phyloP scores from a whole-genome alignment of 2,888 invertebrate genomes.

The Drepanosiphum platanoidis region DNA sequence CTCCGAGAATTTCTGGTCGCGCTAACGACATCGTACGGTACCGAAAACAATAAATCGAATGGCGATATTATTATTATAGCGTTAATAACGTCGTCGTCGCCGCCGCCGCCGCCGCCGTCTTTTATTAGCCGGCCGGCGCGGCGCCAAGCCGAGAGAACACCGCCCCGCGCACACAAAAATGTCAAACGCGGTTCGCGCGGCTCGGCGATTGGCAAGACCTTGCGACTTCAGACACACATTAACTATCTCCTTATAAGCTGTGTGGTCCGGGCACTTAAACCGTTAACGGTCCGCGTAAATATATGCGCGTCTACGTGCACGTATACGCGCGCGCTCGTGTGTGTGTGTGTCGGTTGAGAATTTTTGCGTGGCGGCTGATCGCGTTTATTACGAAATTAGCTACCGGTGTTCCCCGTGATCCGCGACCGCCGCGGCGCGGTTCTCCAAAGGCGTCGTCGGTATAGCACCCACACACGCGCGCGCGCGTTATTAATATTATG shows the following conservation, averaged over 20 bases:
- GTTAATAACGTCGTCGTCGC: too few relatives aligned
- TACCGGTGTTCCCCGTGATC: constrained; percentile 54
- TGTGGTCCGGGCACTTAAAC: constrained; percentile 48
- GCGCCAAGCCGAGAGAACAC: not conserved
- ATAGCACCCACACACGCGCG: constrained; percentile 13
- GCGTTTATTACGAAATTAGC: constrained; percentile 47
- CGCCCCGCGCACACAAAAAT: not conserved
- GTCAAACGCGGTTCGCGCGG: not conserved
- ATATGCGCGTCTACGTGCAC: not conserved
- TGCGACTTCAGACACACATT: constrained; percentile 35
- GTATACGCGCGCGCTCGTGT: not conserved
- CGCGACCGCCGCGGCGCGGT: too few relatives aligned
- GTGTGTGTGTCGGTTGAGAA: not conserved
- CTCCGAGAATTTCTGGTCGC: too few relatives aligned
- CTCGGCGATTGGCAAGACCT: constrained; percentile 37
- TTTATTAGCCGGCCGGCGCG: not conserved
- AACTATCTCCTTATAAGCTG: constrained; percentile 60
- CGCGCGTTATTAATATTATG: too few relatives aligned
- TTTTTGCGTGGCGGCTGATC: not conserved
- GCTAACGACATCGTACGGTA: too few relatives aligned
- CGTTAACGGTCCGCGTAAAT: constrained; percentile 8
- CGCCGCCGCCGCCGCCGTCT: too few relatives aligned
- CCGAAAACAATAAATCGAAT: too few relatives aligned
- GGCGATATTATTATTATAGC: too few relatives aligned
- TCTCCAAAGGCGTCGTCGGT: constrained; percentile 29